Base-by-base conservation (phyloP, 35 echinoderm and acorn worm genomes). In the Holothuria glaberrima region DNA sequence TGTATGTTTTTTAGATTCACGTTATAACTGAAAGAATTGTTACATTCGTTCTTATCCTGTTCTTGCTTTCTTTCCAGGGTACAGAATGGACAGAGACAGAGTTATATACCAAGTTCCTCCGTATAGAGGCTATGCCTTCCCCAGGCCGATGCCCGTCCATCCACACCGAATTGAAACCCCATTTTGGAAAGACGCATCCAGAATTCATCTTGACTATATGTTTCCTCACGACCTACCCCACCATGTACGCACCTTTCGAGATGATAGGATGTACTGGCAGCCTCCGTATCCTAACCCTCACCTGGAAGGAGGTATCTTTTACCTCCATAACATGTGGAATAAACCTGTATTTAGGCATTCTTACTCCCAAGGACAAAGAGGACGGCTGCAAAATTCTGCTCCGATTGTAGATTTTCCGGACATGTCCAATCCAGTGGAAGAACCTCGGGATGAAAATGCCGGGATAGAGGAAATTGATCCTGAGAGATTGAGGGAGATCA, bases 331-430 rank as follows among this genome's bases (percentile, higher is more conserved):
- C 56, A 10, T 28, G 17, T 61, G 46, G 17, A 84, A 5, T 9
- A 26, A 5, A 29, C 21, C 52, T 6, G 13, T 58, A 14, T 10
- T 30, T 30, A 84, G 59, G 34, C 54, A 32, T 5, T 61, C 27
- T 30, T 27, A 84, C 57, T 84, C 80, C 5, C 41, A 48, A 33
- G 57, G 34, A 17, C 21, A 63, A 19, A 84, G 54, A 38, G 4
- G 30, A 20, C n/a, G 30, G 21, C 57, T 25, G 13, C 52, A 84
- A 35, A 14, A 78, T 13, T 9, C 30, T 25, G 54, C 52, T 5
- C 80, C 80, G 26, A 84, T 84, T 31, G 80, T 84, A 12, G 80
- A 84, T 36, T 84, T 84, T 10, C 46, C 80, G 21, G 74, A 48
- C 5, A 28, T 48, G 44, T 17, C 7, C 25, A 56, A 84, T 84